These are phyloP conservation scores for Equus quagga DNA, from an alignment of 2,113 vertebrate genomes.

Conservation along the genomic window DNA sequence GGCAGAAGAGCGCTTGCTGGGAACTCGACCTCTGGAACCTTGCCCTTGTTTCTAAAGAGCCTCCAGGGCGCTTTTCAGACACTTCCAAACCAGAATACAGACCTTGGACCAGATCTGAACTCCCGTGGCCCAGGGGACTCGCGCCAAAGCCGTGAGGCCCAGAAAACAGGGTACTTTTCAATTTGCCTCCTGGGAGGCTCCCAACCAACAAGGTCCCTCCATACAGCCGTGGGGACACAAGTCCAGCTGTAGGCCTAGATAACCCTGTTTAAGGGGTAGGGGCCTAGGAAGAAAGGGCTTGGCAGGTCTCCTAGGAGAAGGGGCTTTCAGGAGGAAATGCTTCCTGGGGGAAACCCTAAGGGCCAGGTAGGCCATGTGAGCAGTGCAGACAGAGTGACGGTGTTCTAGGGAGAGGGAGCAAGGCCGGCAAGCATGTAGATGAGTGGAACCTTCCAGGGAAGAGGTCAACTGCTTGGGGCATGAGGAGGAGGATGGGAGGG, in stretches of 20 bases:
- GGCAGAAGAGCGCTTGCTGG: background rate
- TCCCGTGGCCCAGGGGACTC: background rate
- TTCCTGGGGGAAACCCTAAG: background rate
- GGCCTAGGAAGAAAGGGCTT: background rate
- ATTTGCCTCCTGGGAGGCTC: background rate
- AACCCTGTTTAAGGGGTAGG: background rate
- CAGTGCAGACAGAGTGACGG: background rate
- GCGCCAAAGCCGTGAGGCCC: background rate
- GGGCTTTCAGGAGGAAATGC: background rate
- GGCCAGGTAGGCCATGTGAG: background rate
- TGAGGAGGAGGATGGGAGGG: too few relatives aligned
- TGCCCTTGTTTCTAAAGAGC: too few relatives aligned
- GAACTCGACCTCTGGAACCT: background rate
- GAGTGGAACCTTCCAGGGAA: background rate
- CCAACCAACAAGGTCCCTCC: background rate
- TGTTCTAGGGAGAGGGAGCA: background rate
- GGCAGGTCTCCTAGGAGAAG: background rate
- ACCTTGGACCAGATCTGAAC: background rate
- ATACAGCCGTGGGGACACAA: too few relatives aligned
- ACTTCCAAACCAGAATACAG: background rate
- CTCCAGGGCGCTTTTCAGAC: background rate
- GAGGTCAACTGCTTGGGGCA: rapidly evolving
- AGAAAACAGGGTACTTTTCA: background rate
- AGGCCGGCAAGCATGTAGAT: background rate
- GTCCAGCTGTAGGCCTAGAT: background rate